A percentile compares a stretch with the other conserved stretches of the same genome.
Evolutionary conservation across 2,888 invertebrate species (phyloP).

Genomic region (Graphium colonna): DNA sequence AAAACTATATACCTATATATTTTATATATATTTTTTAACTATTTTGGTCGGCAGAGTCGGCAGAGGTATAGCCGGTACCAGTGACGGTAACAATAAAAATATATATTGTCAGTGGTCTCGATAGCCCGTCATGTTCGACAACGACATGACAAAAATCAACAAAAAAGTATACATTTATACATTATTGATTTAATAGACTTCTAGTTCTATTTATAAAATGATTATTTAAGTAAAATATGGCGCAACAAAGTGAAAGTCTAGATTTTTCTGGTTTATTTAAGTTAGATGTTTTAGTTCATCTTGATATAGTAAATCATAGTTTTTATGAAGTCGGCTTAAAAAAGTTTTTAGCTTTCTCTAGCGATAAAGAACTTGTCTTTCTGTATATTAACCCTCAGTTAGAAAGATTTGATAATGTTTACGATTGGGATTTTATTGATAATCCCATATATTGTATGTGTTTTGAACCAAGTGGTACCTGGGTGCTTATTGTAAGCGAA

Average conservation of each 20-base stretch:
- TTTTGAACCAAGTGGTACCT: constrained; percentile 91
- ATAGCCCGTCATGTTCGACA: no score
- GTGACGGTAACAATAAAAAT: no score
- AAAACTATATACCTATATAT: no score
- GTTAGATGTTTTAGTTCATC: constrained; percentile 65
- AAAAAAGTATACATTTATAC: background rate
- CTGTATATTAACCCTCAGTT: constrained; percentile 59
- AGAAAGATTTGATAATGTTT: constrained; percentile 59
- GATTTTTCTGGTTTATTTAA: constrained; percentile 74
- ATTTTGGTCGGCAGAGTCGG: no score
- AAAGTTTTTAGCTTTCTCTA: constrained; percentile 68
- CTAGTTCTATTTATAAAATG: background rate
- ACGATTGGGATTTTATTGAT: constrained; percentile 72
- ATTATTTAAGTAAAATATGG: constrained; percentile 43
- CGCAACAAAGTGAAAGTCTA: constrained; percentile 54
- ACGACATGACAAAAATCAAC: no score
- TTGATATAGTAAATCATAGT: constrained; percentile 59
- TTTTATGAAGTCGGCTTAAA: constrained; percentile 73
- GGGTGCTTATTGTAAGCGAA: constrained; percentile 84
- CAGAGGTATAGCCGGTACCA: no score
- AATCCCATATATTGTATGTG: constrained; percentile 85
- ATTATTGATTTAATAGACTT: background rate
- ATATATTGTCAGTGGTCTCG: no score
- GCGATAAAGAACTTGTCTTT: constrained; percentile 63
- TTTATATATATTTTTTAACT: no score